Base-by-base conservation (phyloP, 2,113 vertebrate species). In the Thalassoma bifasciatum region DNA sequence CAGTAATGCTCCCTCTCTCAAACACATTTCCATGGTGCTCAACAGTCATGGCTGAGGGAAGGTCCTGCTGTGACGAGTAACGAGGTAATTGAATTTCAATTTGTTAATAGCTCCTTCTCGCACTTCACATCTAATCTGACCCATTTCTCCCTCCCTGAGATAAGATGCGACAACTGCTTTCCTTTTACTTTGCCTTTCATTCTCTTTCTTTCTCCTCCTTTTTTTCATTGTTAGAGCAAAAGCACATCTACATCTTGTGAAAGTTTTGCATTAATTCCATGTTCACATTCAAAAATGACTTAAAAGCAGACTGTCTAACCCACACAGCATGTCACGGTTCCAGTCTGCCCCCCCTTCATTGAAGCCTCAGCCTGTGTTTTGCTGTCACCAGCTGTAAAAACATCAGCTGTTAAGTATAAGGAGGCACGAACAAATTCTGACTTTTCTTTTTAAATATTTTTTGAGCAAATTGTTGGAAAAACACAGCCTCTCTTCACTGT, bases 11-110 rank as follows among this genome's bases (percentile, higher is more conserved):
- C 54, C 47, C 37, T 47, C 63, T 42, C 23, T 22, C 56, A 62
- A 47, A 75, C 6, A 42, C 36, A 12, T 72, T 66, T 37, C 34
- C 53, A 73, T 46, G 66, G 37, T 61, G 79, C 50, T 46, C 8
- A 11, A 9, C 72, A 77, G 49, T 49, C 44, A 19, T 23, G 71
- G 61, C 54, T 54, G 19, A 61, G 36, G 53, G 56, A 56, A 57
- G 58, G 54, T 71, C 74, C 82, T 67, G 73, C 87, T 77, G 75
- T 67, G 83, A 77, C 14, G 19, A 52, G 54, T 71, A 85, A 73
- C 51, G 8, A 77, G 72, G 40, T 82, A 56, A 79, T 70, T 85
- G 40, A 75, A 80, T 73, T 86, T 67, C 73, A 65, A 38, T 81
- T 75, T 65, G 61, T 71, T 72, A 68, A 46, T 38, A 65, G 79